Evolutionary conservation across 2,113 vertebrate species (phyloP).

Genomic region (Recurvirostra avosetta): DNA sequence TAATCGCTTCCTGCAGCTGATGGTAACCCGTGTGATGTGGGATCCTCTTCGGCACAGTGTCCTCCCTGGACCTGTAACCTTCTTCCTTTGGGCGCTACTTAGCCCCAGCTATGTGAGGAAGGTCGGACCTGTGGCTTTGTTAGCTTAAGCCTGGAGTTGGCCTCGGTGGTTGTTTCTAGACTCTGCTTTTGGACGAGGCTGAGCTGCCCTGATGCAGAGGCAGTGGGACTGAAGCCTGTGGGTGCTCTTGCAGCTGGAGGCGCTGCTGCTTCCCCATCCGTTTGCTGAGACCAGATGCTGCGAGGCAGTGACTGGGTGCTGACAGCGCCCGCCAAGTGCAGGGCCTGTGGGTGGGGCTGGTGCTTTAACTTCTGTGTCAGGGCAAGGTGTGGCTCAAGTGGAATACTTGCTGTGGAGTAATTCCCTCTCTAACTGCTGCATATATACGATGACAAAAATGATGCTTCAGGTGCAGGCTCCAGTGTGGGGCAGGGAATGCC

Average conservation of each 20-base stretch:
- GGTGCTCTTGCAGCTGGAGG: not conserved
- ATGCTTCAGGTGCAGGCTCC: not conserved
- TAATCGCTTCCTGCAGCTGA: conserved; percentile 53
- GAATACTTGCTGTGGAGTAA: not conserved
- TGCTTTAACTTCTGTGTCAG: not conserved
- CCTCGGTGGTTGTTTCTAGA: not conserved
- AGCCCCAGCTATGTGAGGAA: not conserved
- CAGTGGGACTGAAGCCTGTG: not conserved
- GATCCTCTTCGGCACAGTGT: conserved; percentile 31
- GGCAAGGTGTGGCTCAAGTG: not conserved
- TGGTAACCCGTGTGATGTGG: not conserved
- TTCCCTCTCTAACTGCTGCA: not conserved
- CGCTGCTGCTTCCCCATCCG: rapidly evolving
- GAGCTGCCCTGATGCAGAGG: rapidly evolving
- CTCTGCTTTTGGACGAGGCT: not conserved
- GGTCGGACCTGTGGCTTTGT: not conserved
- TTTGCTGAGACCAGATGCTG: not conserved
- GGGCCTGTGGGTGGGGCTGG: not conserved
- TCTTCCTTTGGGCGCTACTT: not conserved
- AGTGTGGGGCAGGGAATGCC: not conserved
- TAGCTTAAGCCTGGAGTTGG: not conserved
- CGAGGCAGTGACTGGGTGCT: rapidly evolving
- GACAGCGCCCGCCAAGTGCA: rapidly evolving
- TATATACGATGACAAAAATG: not conserved
- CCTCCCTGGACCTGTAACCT: conserved; percentile 33